Evolutionary conservation across 64 coral and sea anemone genomes (phyloP).

Genomic region (Trachythela sp.): DNA sequence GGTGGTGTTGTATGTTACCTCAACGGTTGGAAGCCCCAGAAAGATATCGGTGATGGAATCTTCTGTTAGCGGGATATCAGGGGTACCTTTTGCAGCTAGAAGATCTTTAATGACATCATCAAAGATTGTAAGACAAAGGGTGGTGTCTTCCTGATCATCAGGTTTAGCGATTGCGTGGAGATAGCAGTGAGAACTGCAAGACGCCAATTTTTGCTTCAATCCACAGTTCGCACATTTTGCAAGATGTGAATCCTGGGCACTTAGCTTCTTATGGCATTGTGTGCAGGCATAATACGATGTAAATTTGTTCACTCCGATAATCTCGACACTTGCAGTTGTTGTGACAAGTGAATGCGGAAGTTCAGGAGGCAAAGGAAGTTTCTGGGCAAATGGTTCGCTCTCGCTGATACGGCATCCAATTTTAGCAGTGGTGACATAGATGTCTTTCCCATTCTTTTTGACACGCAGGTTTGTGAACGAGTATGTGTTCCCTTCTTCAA

Average conservation of each 20-base stretch:
- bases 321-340: neutral
- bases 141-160: neutral
- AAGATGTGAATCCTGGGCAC: neutral
- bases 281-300: neutral
- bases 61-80: neutral
- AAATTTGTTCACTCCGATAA: neutral
- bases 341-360: neutral
- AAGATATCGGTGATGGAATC: neutral
- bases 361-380: neutral
- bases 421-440: neutral
- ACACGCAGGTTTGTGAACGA: neutral
- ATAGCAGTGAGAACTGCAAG: conserved; percentile 29
- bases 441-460: neutral
- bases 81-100: neutral
- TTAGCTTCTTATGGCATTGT: conserved; percentile 3
- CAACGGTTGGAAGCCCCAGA: neutral
- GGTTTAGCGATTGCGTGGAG: neutral
- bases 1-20: neutral
- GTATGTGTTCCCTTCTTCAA: neutral
- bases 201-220: conserved; percentile 17
- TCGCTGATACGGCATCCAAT: neutral
- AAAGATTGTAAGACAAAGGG: neutral
- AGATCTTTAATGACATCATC: neutral
- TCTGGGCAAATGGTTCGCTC: neutral
- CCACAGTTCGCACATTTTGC: conserved; percentile 33